These are phyloP conservation scores for Troides aeacus DNA, from an alignment of 2,888 invertebrate genomes.

Conservation along the genomic window DNA sequence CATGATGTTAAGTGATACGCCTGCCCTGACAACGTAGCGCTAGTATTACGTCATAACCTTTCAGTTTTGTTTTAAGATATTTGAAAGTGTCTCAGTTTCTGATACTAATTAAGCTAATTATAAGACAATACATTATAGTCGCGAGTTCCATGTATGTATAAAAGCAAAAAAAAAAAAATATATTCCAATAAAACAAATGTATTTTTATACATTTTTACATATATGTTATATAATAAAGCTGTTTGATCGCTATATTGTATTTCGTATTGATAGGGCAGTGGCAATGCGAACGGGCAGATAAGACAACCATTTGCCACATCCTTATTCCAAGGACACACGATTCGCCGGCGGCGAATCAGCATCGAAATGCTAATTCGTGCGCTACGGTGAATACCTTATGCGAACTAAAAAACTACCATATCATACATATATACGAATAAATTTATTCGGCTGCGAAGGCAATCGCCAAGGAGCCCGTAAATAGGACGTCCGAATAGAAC, in stretches of 20 bases:
- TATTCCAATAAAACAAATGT: too few species aligned
- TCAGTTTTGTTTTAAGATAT: neutral
- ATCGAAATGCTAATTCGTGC: slow-evolving; percentile 71
- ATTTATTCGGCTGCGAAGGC: slow-evolving; percentile 17
- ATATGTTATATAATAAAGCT: neutral
- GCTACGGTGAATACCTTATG: slow-evolving; percentile 72
- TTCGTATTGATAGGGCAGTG: slow-evolving; percentile 39
- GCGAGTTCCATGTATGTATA: too few species aligned
- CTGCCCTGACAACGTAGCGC: too few species aligned
- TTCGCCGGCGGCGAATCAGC: slow-evolving; percentile 53
- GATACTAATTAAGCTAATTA: neutral
- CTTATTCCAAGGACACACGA: slow-evolving; percentile 73
- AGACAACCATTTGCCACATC: slow-evolving; percentile 65
- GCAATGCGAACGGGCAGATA: slow-evolving; percentile 56
- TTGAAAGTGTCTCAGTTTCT: neutral
- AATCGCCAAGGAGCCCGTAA: slow-evolving; percentile 18
- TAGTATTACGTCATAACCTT: too few species aligned
- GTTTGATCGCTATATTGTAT: neutral
- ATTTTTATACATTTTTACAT: neutral
- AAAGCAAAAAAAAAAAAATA: too few species aligned
- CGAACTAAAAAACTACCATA: slow-evolving; percentile 54
- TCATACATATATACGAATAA: slow-evolving; percentile 38
- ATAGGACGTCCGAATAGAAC: slow-evolving; percentile 20
- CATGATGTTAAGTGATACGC: too few species aligned
- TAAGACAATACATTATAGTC: too few species aligned